Evolutionary conservation across 2,797 vertebrate genomes (phyloP).

Genomic region (Cyprinella venusta): DNA sequence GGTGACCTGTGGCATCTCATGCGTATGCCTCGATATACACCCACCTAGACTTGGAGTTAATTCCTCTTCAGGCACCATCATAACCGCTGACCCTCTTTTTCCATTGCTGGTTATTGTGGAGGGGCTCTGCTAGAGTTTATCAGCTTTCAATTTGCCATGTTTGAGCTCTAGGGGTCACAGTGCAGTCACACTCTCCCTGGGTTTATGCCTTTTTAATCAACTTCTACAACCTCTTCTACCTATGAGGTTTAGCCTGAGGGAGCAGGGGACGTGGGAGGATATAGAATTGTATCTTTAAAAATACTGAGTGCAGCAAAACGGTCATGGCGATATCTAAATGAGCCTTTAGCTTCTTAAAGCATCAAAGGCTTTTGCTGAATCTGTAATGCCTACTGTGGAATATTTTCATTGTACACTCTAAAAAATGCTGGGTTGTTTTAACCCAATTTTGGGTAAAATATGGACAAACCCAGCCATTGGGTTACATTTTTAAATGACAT

Average conservation of each 20-base stretch:
- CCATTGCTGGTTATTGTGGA: constrained; percentile 38
- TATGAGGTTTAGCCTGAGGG: constrained; percentile 37
- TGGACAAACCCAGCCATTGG: too few species aligned
- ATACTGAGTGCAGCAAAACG: constrained; percentile 6
- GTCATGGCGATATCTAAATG: background rate
- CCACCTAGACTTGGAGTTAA: constrained; percentile 43
- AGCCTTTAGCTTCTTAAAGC: constrained; percentile 24
- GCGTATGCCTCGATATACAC: constrained; percentile 24
- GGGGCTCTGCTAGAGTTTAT: constrained; percentile 48
- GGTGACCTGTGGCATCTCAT: constrained; percentile 40
- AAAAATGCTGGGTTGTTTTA: too few species aligned
- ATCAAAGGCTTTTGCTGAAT: constrained; percentile 16
- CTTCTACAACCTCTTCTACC: constrained; percentile 53
- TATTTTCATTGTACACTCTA: background rate
- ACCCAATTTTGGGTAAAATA: too few species aligned
- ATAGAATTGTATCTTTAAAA: constrained; percentile 37
- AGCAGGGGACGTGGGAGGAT: constrained; percentile 23
- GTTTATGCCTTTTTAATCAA: constrained; percentile 70
- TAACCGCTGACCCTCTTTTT: constrained; percentile 47
- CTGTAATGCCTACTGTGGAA: background rate
- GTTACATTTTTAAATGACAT: too few species aligned
- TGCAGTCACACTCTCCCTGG: constrained; percentile 50
- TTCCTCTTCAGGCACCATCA: constrained; percentile 42
- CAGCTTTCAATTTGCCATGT: constrained; percentile 57
- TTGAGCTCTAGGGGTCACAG: constrained; percentile 51